These are phyloP conservation scores for Malaclemys terrapin DNA, from an alignment of 2,113 vertebrate genomes.

Conservation along the genomic window DNA sequence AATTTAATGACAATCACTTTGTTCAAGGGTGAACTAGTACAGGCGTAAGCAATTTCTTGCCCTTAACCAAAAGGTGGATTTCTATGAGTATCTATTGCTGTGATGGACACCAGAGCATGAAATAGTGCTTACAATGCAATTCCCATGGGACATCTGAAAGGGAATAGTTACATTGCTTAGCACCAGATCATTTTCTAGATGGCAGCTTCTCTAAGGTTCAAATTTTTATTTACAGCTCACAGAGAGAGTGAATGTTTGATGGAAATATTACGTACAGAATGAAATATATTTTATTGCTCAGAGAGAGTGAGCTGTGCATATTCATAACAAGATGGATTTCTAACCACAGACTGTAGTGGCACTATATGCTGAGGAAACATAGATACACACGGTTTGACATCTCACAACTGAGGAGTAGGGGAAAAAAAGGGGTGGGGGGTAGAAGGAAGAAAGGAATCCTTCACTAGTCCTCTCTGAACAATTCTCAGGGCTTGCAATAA, in stretches of 20 bases:
- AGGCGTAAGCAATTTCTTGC: background rate
- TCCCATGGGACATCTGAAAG: background rate
- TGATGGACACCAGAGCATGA: background rate
- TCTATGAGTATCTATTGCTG: background rate
- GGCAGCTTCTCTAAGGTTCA: background rate
- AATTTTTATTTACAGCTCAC: background rate
- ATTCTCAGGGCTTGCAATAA: background rate
- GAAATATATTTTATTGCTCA: background rate
- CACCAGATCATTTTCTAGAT: background rate
- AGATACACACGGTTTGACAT: accelerated
- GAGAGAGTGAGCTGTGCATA: background rate
- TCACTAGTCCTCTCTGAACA: background rate
- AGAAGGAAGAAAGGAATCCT: background rate
- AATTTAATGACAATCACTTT: background rate
- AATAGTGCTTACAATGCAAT: background rate
- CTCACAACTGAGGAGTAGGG: background rate
- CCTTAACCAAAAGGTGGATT: background rate
- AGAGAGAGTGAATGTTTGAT: background rate
- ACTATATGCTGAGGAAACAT: background rate
- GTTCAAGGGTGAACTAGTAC: background rate
- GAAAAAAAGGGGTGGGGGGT: background rate
- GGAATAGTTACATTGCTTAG: slow-evolving; percentile 18
- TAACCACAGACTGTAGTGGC: background rate
- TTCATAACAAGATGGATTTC: background rate
- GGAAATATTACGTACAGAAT: slow-evolving; percentile 20